phyloP scores from a whole-genome alignment of 2,797 vertebrate species.

The Neosalanx taihuensis region DNA sequence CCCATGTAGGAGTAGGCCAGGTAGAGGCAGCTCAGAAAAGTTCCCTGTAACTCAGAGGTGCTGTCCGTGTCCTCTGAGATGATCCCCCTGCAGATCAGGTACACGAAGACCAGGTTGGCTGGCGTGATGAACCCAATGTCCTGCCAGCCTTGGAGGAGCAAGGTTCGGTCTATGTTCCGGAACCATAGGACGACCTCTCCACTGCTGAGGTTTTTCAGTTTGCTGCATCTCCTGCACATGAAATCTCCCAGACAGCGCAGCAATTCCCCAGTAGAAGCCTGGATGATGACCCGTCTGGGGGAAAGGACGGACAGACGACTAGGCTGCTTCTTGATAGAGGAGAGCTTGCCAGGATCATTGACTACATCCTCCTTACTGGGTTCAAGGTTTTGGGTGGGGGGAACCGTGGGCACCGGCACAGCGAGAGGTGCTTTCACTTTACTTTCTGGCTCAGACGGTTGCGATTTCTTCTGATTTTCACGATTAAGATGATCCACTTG shows the following conservation, averaged over 20 bases:
- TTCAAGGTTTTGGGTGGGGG: slow-evolving; percentile 54
- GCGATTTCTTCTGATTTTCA: slow-evolving; percentile 70
- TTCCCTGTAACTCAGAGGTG: slow-evolving; percentile 85
- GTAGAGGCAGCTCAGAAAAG: slow-evolving; percentile 95
- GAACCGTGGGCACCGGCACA: slow-evolving; percentile 73
- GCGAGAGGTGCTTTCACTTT: slow-evolving; percentile 76
- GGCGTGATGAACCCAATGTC: slow-evolving; percentile 97
- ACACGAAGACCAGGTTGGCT: slow-evolving; percentile 95
- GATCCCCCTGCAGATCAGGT: slow-evolving; percentile 89
- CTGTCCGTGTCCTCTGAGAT: slow-evolving; percentile 80
- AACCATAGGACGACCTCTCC: slow-evolving; percentile 93
- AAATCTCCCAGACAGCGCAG: slow-evolving; percentile 93
- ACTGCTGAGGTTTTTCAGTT: slow-evolving; percentile 86
- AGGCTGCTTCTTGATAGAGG: slow-evolving; percentile 68
- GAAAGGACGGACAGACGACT: slow-evolving; percentile 72
- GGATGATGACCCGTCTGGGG: slow-evolving; percentile 86
- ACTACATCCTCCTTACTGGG: slow-evolving; percentile 27
- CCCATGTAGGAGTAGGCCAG: slow-evolving; percentile 98
- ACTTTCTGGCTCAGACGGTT: slow-evolving; percentile 75
- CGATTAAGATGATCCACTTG: slow-evolving; percentile 74
- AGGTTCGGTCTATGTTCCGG: slow-evolving; percentile 91
- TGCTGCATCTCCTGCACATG: slow-evolving; percentile 89
- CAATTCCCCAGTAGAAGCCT: slow-evolving; percentile 95
- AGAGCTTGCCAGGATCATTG: slow-evolving; percentile 44
- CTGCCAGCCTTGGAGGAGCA: slow-evolving; percentile 97